phyloP scores from a whole-genome alignment of 2,888 invertebrate genomes.

The Oasisia sp. region DNA sequence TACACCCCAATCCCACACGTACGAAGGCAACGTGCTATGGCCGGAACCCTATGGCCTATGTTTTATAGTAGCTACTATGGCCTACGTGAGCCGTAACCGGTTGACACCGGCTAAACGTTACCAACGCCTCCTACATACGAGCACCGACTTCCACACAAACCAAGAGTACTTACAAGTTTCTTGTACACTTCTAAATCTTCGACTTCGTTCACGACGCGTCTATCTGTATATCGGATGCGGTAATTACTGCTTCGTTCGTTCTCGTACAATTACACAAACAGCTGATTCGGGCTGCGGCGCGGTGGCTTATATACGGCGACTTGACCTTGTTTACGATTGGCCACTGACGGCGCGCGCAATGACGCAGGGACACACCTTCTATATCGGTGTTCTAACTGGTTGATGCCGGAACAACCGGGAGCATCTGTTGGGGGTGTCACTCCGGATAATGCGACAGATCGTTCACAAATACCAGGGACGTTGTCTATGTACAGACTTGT shows the following conservation, averaged over 20 bases:
- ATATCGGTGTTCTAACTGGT: not conserved
- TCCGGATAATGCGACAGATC: not conserved
- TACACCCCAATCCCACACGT: no score
- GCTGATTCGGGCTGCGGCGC: not conserved
- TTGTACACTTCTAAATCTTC: not conserved
- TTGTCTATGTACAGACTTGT: not conserved
- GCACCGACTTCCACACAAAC: not conserved
- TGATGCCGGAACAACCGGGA: not conserved
- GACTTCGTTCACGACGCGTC: not conserved
- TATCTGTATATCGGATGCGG: not conserved
- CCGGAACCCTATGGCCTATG: no score
- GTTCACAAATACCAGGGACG: not conserved
- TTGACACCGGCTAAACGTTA: not conserved
- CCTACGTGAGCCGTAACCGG: not conserved
- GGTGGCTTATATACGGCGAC: not conserved
- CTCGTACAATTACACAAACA: not conserved
- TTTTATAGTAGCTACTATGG: not conserved
- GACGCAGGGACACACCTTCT: conserved; percentile 17
- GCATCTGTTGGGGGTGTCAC: not conserved
- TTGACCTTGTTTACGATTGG: not conserved
- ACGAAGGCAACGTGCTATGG: no score
- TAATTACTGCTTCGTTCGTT: not conserved
- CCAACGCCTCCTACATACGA: not conserved
- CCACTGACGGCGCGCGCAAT: not conserved
- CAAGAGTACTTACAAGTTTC: not conserved